These are phyloP conservation scores for Zoroaster sp. DNA, from an alignment of 53 echinoderm and acorn worm genomes.

Conservation along the genomic window DNA sequence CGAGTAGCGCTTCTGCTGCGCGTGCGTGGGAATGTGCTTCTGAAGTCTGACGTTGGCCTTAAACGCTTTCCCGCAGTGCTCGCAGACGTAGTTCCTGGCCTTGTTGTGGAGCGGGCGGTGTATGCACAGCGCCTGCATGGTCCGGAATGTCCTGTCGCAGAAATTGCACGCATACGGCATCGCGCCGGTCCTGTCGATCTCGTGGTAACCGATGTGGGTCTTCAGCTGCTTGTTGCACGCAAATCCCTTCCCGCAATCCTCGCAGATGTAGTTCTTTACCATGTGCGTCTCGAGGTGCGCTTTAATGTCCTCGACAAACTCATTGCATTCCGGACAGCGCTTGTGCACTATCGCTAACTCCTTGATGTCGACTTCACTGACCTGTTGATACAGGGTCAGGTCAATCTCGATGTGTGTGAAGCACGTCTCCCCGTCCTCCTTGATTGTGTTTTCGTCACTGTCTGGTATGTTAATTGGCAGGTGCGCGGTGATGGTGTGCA, in stretches of 20 bases:
- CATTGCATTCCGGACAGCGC: conserved; percentile 38
- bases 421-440: not conserved
- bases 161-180: conserved; percentile 7
- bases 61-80: conserved; percentile 42
- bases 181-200: not conserved
- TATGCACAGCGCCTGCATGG: conserved; percentile 7
- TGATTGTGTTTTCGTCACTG: not conserved
- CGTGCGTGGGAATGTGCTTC: conserved; percentile 21
- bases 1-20: not conserved
- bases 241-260: conserved; percentile 41
- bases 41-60: conserved; percentile 24
- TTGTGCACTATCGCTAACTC: conserved; percentile 2
- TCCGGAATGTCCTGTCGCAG: conserved; percentile 30
- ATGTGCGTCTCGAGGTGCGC: conserved; percentile 23
- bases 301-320: conserved; percentile 16
- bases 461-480: conserved; percentile 26
- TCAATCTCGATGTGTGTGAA: conserved; percentile 54
- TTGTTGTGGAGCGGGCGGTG: conserved; percentile 42
- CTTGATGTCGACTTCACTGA: conserved; percentile 34
- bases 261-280: conserved; percentile 53
- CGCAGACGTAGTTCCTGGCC: conserved; percentile 41
- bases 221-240: not conserved
- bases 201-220: conserved; percentile 30
- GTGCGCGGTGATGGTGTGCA: conserved; percentile 44
- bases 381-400: conserved; percentile 43